phyloP scores from a whole-genome alignment of 2,888 invertebrate species.

The Lathronympha strigana region DNA sequence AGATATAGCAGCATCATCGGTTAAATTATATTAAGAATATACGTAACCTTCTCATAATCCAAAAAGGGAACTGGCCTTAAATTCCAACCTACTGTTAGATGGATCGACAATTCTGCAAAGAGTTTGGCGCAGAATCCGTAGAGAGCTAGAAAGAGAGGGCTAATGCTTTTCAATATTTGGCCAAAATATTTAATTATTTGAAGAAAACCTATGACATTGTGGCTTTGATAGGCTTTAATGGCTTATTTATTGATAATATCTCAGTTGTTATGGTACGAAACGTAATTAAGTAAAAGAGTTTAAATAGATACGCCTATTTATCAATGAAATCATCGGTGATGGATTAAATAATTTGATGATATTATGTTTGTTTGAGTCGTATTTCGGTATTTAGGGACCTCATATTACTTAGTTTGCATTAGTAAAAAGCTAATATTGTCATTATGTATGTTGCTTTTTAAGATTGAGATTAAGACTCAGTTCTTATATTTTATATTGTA shows the following conservation, averaged over 20 bases:
- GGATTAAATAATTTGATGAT: background rate
- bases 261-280: background rate
- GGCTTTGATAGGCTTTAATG: background rate
- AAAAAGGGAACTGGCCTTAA: background rate
- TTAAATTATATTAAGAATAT: background rate
- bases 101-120: conserved; percentile 15
- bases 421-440: no score
- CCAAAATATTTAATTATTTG: background rate
- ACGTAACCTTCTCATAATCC: no score
- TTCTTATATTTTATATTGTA: conserved; percentile 12
- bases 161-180: background rate
- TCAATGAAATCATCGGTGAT: background rate
- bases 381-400: background rate
- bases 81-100: conserved; percentile 3
- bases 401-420: no score
- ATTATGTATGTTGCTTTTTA: no score
- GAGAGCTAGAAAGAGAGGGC: conserved; percentile 33
- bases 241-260: background rate
- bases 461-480: background rate
- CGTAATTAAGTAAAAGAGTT: background rate
- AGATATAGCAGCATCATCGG: background rate
- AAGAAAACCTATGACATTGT: background rate
- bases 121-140: conserved; percentile 38
- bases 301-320: no score
- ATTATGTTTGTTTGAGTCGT: background rate